Percentiles rank a stretch among this genome's conserved stretches.
These are phyloP conservation scores for Monochamus alternatus DNA, from an alignment of 2,888 invertebrate species.

Conservation along the genomic window DNA sequence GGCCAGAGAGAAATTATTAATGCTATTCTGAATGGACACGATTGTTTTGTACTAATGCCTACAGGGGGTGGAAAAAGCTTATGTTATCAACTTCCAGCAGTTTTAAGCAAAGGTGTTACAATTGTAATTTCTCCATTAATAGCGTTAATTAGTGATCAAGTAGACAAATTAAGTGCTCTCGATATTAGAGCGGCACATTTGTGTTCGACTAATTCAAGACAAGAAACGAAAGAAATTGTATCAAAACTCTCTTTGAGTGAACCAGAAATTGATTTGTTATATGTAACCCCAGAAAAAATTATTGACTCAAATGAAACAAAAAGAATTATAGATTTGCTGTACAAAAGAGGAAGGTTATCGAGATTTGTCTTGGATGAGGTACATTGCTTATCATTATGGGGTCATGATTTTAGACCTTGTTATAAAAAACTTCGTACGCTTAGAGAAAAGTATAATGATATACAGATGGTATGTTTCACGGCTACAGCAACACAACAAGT, in stretches of 20 bases:
- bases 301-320: constrained; percentile 85
- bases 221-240: constrained; percentile 82
- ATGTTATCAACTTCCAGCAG: constrained; percentile 92
- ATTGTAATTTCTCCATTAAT: constrained; percentile 96
- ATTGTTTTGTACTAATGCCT: constrained; percentile 98
- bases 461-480: constrained; percentile 90
- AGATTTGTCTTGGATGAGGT: constrained; percentile 98
- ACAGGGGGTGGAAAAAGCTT: constrained; percentile 96
- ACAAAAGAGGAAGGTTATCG: constrained; percentile 81
- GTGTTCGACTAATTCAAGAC: constrained; percentile 81
- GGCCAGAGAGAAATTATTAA: constrained; percentile 97
- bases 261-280: constrained; percentile 87
- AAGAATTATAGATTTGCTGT: constrained; percentile 79
- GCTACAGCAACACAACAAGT: constrained; percentile 98
- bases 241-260: constrained; percentile 81
- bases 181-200: constrained; percentile 91
- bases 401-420: constrained; percentile 92
- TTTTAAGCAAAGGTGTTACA: constrained; percentile 89
- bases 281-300: constrained; percentile 98
- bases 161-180: constrained; percentile 89
- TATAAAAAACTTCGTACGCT: constrained; percentile 88
- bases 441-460: constrained; percentile 80
- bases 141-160: constrained; percentile 97
- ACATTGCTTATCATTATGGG: constrained; percentile 99
- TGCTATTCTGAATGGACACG: constrained; percentile 87